A percentile compares a stretch with the other conserved stretches of the same genome.
Conservation (phyloP, 2,888 invertebrate species). For the Digitonthophagus gazella region DNA sequence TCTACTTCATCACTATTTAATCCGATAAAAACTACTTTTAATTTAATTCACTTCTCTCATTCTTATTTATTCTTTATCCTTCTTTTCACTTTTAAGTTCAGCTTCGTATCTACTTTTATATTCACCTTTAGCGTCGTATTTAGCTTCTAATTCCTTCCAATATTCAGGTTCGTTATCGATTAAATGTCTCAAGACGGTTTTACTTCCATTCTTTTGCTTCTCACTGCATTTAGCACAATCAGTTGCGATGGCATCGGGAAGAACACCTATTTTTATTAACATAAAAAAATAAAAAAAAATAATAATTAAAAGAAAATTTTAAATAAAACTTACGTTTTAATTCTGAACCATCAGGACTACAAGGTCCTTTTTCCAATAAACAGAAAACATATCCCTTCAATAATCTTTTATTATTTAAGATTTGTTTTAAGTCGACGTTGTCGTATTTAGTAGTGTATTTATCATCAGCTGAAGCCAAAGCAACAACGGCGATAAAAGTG, state of each 20-base stretch:
- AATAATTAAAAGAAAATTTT: slow-evolving; percentile 5
- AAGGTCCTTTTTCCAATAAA: slow-evolving; percentile 62
- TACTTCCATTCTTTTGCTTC: slow-evolving; percentile 61
- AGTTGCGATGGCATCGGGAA: slow-evolving; percentile 70
- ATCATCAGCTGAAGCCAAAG: slow-evolving; percentile 30
- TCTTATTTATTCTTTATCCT: slow-evolving; percentile 35
- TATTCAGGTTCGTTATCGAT: slow-evolving; percentile 63
- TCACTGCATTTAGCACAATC: slow-evolving; percentile 69
- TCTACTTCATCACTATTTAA: background rate
- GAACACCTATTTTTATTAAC: slow-evolving; percentile 49
- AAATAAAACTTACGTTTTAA: slow-evolving; percentile 62
- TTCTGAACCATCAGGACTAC: slow-evolving; percentile 68
- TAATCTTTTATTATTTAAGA: slow-evolving; percentile 64
- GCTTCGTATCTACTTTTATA: slow-evolving; percentile 66
- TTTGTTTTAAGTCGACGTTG: slow-evolving; percentile 66
- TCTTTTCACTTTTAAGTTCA: slow-evolving; percentile 48
- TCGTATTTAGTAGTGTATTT: slow-evolving; percentile 64
- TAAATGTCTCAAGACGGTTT: slow-evolving; percentile 64
- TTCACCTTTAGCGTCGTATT: slow-evolving; percentile 67
- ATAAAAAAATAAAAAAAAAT: background rate
- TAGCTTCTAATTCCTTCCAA: slow-evolving; percentile 64
- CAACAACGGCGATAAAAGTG: slow-evolving; percentile 27
- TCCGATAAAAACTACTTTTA: background rate
- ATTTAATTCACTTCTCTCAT: background rate
- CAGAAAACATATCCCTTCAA: slow-evolving; percentile 51